Evolutionary conservation across 2,113 vertebrate genomes (phyloP), one percentile per base, ranked within the genome.

Genomic region (Malaclemys terrapin): DNA sequence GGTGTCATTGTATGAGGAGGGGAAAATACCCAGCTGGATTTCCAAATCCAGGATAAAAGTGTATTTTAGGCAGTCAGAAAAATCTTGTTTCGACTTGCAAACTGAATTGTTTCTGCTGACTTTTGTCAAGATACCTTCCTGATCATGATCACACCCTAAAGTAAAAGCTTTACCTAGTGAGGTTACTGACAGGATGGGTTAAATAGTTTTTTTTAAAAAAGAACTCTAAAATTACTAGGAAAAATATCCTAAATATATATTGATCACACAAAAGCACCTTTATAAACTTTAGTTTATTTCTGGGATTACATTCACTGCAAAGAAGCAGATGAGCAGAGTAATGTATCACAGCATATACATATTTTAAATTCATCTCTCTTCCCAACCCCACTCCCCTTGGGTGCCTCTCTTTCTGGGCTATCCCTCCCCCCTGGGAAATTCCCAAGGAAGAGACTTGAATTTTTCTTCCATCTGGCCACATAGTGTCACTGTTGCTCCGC

Each of bases 401-500:
- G 45, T 35, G 7, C 80, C 16, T 42, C 38, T 82, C 54, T 47
- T 57, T 25, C 25, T 45, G 38, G 65, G 65, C n/a, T n/a, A n/a
- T n/a, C n/a, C n/a, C n/a, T n/a, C n/a, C n/a, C n/a, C n/a, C n/a
- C n/a, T n/a, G 38, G 65, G 65, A 72, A 38, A 72, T 72, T n/a
- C 45, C 62, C 57, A 45, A 35, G 12, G 65, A 20, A 16, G 24
- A 27, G 75, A 1, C n/a, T 16, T 2, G 35, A 45, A 35, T 24
- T 53, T 79, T 3, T 29, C 29, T 78, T 47, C 89, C 25, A 31
- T 57, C 52, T 29, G 35, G 45, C 93, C 94, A n/a, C 42, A 93
- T 89, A 94, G 87, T 6, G 31, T 89, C 96, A 76, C 87, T 94
- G 91, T 92, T 89, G 87, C 54, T 54, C 92, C 2, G 24, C 1